Conservation (phyloP, 2,888 invertebrate genomes). For the Mesorhabditis spiculigera region DNA sequence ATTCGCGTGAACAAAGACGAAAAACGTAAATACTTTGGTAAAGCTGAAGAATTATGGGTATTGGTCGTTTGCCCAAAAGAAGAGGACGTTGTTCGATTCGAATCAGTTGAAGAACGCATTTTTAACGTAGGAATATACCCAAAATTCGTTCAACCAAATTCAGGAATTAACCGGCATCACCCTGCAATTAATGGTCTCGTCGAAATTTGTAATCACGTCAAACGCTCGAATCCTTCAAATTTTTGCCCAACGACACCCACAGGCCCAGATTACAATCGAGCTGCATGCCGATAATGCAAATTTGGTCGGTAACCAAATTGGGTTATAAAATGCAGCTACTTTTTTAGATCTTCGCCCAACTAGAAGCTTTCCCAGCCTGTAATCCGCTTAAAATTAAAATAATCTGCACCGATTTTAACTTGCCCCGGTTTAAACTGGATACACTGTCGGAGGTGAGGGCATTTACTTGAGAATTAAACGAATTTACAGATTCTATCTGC, state of each 20-base stretch:
- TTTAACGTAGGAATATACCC: conserved; percentile 26
- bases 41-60: conserved; percentile 37
- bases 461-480: not conserved
- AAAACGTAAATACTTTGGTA: conserved; percentile 29
- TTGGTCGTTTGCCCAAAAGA: conserved; percentile 29
- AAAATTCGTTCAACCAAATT: conserved; percentile 8
- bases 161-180: conserved; percentile 32
- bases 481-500: conserved; percentile 11
- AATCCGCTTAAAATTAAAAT: conserved; percentile 33
- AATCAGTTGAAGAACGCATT: conserved; percentile 22
- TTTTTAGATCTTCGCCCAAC: conserved; percentile 29
- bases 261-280: conserved; percentile 30
- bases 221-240: conserved; percentile 21
- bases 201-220: not conserved
- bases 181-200: conserved; percentile 30
- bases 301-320: conserved; percentile 8
- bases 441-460: conserved; percentile 25
- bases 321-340: not conserved
- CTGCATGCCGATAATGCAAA: conserved; percentile 29
- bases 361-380: conserved; percentile 25
- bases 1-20: conserved; percentile 29
- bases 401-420: conserved; percentile 39
- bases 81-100: conserved; percentile 22
- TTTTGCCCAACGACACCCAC: conserved; percentile 29
- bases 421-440: conserved; percentile 32